Conservation (phyloP, 1,140 invertebrate species). For the Trachymyrmex cornetzi region DNA sequence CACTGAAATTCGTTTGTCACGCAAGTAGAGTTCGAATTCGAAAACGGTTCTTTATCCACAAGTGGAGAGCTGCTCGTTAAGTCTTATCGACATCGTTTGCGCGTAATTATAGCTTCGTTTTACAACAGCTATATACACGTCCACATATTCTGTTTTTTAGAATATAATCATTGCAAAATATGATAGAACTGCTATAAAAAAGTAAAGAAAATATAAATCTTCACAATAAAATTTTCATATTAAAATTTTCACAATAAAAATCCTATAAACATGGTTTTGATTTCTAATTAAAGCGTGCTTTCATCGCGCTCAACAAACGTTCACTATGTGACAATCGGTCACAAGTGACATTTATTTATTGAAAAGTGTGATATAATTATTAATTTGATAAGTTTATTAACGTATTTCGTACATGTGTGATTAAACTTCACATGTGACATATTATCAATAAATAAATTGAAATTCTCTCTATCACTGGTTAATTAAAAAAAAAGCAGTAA, state of each 20-base stretch:
- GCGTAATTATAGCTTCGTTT: conserved; percentile 6
- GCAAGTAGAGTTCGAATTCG: background rate
- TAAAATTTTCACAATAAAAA: background rate
- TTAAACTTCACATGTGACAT: background rate
- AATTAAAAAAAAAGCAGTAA: background rate
- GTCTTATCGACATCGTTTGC: conserved; percentile 12
- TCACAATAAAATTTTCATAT: too few species aligned
- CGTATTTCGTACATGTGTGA: background rate
- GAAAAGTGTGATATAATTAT: background rate
- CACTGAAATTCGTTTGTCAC: background rate
- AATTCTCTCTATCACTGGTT: background rate
- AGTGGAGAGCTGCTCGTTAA: background rate
- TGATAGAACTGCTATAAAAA: conserved; percentile 19
- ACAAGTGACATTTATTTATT: background rate
- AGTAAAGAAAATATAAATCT: background rate
- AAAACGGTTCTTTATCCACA: background rate
- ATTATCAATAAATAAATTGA: background rate
- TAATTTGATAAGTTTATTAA: background rate
- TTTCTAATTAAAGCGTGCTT: background rate
- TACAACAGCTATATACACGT: background rate
- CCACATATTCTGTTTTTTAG: background rate
- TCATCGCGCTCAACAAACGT: background rate
- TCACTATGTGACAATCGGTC: too few species aligned
- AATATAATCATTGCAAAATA: background rate
- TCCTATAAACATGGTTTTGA: background rate